Evolutionary conservation across 2,113 vertebrate species (phyloP).

Genomic region (Thermophis baileyi): DNA sequence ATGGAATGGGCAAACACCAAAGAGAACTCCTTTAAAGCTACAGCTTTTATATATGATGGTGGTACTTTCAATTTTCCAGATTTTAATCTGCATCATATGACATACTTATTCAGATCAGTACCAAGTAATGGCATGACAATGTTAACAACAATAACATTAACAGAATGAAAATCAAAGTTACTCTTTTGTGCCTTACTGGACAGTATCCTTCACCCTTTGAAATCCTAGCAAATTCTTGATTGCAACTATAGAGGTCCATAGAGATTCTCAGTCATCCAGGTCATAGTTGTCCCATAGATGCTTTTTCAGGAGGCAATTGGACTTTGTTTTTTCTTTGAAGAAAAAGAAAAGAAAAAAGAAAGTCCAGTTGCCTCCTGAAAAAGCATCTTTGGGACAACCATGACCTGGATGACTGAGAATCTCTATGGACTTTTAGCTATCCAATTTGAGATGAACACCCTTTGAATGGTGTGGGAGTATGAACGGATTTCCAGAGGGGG

Average conservation of each 20-base stretch:
- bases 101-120: not conserved
- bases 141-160: not conserved
- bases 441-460: too few species aligned
- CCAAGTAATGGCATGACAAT: not conserved
- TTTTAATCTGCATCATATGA: not conserved
- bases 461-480: too few species aligned
- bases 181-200: not conserved
- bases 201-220: not conserved
- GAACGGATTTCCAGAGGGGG: too few species aligned
- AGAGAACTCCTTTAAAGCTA: not conserved
- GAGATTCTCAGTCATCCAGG: too few species aligned
- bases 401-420: too few species aligned
- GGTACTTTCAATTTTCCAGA: not conserved
- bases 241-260: not conserved
- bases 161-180: not conserved
- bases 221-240: not conserved
- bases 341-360: too few species aligned
- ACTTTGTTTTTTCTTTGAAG: too few species aligned
- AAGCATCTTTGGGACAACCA: too few species aligned
- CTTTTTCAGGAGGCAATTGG: too few species aligned
- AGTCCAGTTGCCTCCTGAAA: too few species aligned
- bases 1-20: not conserved
- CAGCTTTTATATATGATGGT: not conserved
- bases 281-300: too few species aligned
- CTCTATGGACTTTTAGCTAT: too few species aligned